Base-by-base conservation (phyloP, 2,888 invertebrate species). In the Mesochorus sp. region DNA sequence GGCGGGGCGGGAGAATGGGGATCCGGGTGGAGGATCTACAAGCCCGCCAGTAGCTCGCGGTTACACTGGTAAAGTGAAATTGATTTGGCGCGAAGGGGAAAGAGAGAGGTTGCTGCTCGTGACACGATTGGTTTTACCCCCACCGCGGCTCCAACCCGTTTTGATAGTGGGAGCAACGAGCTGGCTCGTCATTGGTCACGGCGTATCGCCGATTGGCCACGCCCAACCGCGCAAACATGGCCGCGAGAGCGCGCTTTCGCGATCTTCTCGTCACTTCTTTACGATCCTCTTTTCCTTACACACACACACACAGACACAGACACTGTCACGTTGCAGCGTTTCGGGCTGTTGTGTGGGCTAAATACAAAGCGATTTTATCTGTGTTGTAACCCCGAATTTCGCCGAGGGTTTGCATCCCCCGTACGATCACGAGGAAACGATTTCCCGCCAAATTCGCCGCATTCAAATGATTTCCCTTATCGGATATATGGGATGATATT, bases 201-300 rank as follows among this genome's bases (percentile, higher is more conserved):
- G 86, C 86, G 83, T 84, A 80, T 74, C 79, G 75, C 73, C 82
- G 80, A 80, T 82, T 42, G 83, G 86, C 86, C 88, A 89, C 90
- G 90, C 91, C 91, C 86, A 89, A 82, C 87, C 89, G 91, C 90
- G 91, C 90, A 90, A 91, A 89, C 90, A 91, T 90, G 91, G 91
- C 91, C 88, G 90, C 85, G 80, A 70, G 81, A 61, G 80, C 77
- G 80, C 84, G 77, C 76, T 77, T 74, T 70, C 73, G 49, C 77
- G 72, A 68, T 66, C 80, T 79, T 75, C 75, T 74, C 77, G 47
- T 51, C 61, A 49, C 64, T 49, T 49, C 89, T 90, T 90, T 88
- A 89, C 84, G 73, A 49, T 75, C 37, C 17, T 24, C 39, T 61
- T 77, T 64, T 49, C 47, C 49, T 64, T n/a, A 34, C 34, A 34